A percentile compares a stretch with the other conserved stretches of the same genome.
phyloP scores from a whole-genome alignment of 1,140 invertebrate genomes.

The Conopomorpha cramerella region DNA sequence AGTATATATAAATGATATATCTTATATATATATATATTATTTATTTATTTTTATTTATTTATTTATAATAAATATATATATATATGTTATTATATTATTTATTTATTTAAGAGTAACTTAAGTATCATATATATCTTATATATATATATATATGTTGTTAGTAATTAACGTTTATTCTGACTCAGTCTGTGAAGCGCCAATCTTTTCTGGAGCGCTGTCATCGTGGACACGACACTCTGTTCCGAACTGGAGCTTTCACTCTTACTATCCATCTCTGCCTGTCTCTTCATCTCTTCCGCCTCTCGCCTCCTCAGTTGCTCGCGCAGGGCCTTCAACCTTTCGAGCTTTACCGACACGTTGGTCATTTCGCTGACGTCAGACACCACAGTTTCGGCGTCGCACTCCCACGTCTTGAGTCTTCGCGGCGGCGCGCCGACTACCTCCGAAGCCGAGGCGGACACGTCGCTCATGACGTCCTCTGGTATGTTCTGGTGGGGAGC shows the following conservation, averaged over 20 bases:
- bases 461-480: slow-evolving; percentile 10
- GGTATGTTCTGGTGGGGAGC: slow-evolving; percentile 2
- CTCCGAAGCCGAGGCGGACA: slow-evolving; percentile 18
- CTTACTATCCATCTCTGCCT: no score
- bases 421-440: slow-evolving; percentile 9
- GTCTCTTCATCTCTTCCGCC: no score
- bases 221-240: not conserved
- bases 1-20: no score
- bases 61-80: not conserved
- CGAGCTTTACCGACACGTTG: not conserved
- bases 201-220: not conserved
- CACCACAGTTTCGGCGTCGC: not conserved
- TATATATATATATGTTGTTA: not conserved
- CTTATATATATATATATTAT: no score
- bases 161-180: no score
- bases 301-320: not conserved
- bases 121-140: not conserved
- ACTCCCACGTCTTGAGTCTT: slow-evolving; percentile 13
- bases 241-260: no score
- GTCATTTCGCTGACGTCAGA: not conserved
- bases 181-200: not conserved
- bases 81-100: not conserved
- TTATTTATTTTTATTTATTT: no score
- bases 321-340: not conserved
- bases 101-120: no score